Percentiles rank a stretch among this genome's conserved stretches.
phyloP scores from a whole-genome alignment of 2,888 invertebrate species.

The Dryomyza anilis region DNA sequence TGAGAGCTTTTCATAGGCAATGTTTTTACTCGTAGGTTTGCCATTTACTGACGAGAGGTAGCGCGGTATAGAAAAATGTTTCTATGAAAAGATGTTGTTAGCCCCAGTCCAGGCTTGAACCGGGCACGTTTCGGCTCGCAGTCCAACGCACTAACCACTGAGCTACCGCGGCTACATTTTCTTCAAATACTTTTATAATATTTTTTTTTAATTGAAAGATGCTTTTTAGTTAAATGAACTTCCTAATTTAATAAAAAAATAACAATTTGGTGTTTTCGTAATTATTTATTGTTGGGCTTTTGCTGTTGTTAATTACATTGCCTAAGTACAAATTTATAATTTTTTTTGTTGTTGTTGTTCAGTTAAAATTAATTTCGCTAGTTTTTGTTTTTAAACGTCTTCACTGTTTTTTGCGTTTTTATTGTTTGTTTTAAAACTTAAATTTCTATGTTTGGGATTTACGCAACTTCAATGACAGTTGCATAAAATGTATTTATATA shows the following conservation, averaged over 20 bases:
- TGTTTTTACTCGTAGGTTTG: too few species aligned
- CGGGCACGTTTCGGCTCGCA: too few species aligned
- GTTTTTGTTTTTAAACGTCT: slow-evolving; percentile 32
- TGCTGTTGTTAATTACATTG: slow-evolving; percentile 10
- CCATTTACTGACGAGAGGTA: too few species aligned
- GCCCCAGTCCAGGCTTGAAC: too few species aligned
- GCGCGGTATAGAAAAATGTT: too few species aligned
- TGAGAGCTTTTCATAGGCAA: too few species aligned
- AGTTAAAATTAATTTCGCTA: background rate
- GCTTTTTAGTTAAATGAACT: background rate
- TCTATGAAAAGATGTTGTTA: too few species aligned
- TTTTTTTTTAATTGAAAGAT: too few species aligned
- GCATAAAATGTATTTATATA: slow-evolving; percentile 13
- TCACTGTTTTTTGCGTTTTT: slow-evolving; percentile 38
- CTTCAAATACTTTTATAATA: too few species aligned
- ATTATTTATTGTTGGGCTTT: slow-evolving; percentile 3
- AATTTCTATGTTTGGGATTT: background rate
- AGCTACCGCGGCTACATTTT: too few species aligned
- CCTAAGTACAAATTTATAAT: background rate
- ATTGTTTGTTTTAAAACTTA: slow-evolving; percentile 4
- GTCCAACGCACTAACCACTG: too few species aligned
- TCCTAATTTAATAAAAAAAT: background rate
- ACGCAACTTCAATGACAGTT: too few species aligned
- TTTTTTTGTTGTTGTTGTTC: background rate
- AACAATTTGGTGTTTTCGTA: background rate